phyloP scores from a whole-genome alignment of 2,113 vertebrate genomes.

The Labeo rohita region DNA sequence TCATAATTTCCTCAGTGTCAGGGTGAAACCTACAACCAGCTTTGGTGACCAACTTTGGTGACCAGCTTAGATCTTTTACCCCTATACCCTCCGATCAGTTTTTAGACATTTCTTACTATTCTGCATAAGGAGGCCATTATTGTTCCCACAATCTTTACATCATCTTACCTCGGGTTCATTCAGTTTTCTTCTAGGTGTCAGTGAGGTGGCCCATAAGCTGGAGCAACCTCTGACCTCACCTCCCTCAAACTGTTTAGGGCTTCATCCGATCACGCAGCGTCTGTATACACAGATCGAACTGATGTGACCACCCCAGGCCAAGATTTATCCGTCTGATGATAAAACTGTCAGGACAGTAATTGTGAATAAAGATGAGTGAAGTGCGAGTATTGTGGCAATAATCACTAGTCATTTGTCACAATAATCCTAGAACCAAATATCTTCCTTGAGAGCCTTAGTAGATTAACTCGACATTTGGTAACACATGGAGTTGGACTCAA shows the following conservation, averaged over 20 bases:
- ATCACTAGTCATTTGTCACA: conserved; percentile 56
- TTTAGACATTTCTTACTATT: not conserved
- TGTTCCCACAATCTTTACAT: not conserved
- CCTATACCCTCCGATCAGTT: not conserved
- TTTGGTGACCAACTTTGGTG: too few relatives aligned
- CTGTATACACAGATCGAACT: conserved; percentile 61
- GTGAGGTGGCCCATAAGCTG: conserved; percentile 59
- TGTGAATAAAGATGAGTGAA: conserved; percentile 69
- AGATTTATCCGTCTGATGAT: conserved; percentile 66
- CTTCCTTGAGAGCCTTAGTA: not conserved
- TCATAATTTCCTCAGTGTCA: not conserved
- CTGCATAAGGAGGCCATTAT: not conserved
- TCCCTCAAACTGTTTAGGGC: conserved; percentile 63
- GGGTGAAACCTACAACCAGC: not conserved
- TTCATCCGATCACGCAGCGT: conserved; percentile 48
- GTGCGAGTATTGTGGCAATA: conserved; percentile 60
- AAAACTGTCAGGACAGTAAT: conserved; percentile 71
- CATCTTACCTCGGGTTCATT: not conserved
- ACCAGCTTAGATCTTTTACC: not conserved
- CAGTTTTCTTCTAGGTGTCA: conserved; percentile 60
- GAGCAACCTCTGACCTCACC: conserved; percentile 51
- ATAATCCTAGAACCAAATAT: not conserved
- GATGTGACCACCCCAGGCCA: conserved; percentile 70
- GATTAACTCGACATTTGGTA: not conserved
- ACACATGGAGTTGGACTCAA: not conserved